A percentile compares a stretch with the other conserved stretches of the same genome.
Evolutionary conservation across 2,113 vertebrate species (phyloP).

Genomic region (Haplochromis vanheusdeni): DNA sequence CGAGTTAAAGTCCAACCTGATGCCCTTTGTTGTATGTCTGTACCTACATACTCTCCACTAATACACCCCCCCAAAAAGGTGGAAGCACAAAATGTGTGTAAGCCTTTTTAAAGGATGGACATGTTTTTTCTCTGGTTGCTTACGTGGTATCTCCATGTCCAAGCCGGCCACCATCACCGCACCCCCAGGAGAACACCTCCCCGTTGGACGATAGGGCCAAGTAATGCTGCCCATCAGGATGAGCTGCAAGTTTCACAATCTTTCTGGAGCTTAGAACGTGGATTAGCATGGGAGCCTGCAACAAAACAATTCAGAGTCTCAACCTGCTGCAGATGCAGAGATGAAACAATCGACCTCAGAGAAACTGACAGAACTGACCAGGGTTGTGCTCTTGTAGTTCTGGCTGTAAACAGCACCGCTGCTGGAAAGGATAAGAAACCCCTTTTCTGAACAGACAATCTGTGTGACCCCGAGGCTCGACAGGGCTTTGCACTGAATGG

Average conservation of each 20-base stretch:
- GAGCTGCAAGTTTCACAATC: conserved; percentile 89
- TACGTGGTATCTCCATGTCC: conserved; percentile 97
- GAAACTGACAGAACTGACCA: conserved; percentile 68
- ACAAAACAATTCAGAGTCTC: neutral
- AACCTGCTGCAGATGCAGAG: neutral
- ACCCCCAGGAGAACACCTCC: conserved; percentile 98
- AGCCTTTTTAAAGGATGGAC: neutral
- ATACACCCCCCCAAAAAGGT: neutral
- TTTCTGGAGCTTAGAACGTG: conserved; percentile 88
- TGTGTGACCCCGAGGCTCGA: conserved; percentile 87
- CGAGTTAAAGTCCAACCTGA: neutral
- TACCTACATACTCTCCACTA: neutral
- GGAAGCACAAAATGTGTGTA: neutral
- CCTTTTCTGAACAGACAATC: conserved; percentile 93
- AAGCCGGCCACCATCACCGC: conserved; percentile 91
- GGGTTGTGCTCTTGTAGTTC: conserved; percentile 89
- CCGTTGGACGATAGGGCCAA: conserved; percentile 88
- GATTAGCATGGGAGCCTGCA: conserved; percentile 86
- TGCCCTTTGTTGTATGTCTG: neutral
- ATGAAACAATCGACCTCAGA: neutral
- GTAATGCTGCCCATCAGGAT: conserved; percentile 96
- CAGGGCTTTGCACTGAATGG: conserved; percentile 90
- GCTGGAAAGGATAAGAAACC: conserved; percentile 86
- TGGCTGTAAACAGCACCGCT: conserved; percentile 90
- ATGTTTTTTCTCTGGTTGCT: conserved; percentile 10